Evolutionary conservation across 2,888 invertebrate species (phyloP).

Genomic region (Craniophora ligustri): DNA sequence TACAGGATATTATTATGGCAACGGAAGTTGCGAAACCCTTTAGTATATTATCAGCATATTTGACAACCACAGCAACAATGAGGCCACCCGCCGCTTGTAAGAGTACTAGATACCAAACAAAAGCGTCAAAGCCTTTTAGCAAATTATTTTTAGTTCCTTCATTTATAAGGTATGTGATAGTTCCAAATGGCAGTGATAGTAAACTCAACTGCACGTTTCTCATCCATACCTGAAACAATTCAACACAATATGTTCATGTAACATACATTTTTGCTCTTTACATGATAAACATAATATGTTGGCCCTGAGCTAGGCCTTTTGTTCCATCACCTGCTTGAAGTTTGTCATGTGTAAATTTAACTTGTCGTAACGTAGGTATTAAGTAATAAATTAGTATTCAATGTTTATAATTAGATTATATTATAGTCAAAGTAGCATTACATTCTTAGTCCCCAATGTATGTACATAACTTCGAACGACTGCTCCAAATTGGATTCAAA

Average conservation of each 20-base stretch:
- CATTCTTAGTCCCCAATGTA: too few species aligned
- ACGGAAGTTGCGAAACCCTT: slow-evolving; percentile 99
- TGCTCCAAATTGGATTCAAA: too few species aligned
- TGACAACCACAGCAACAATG: slow-evolving; percentile 99
- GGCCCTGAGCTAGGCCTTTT: slow-evolving; percentile 13
- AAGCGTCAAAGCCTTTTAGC: slow-evolving; percentile 92
- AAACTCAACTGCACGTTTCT: slow-evolving; percentile 98
- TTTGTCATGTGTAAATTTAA: slow-evolving; percentile 20
- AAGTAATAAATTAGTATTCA: too few species aligned
- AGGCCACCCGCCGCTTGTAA: slow-evolving; percentile 98
- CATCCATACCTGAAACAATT: slow-evolving; percentile 93
- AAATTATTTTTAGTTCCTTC: slow-evolving; percentile 92
- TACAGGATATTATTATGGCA: slow-evolving; percentile 98
- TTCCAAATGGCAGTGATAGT: slow-evolving; percentile 96
- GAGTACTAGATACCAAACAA: slow-evolving; percentile 95
- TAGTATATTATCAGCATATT: slow-evolving; percentile 99
- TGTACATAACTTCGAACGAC: too few species aligned
- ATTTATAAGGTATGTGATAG: slow-evolving; percentile 93
- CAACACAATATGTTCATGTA: slow-evolving; percentile 15
- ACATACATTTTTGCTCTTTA: not conserved
- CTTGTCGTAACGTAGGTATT: too few species aligned
- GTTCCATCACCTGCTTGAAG: slow-evolving; percentile 2
- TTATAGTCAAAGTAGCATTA: too few species aligned
- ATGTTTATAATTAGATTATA: too few species aligned
- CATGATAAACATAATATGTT: slow-evolving; percentile 14